Conservation (phyloP, 2,113 vertebrate genomes). For the Callionymus lyra region DNA sequence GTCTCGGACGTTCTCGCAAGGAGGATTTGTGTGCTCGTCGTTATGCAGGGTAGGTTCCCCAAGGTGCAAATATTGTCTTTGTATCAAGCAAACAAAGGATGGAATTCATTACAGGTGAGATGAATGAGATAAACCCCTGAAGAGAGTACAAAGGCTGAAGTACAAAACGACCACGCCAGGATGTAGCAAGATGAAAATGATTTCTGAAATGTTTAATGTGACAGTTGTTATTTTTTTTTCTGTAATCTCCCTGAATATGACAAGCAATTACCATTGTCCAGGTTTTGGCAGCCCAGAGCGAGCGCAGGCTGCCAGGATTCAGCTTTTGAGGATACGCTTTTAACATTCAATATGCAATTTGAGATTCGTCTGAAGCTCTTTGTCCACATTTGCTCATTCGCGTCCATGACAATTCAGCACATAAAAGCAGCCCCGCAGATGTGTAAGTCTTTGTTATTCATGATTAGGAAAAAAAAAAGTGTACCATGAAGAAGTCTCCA, state of each 20-base stretch:
- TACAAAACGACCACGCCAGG: conserved; percentile 7
- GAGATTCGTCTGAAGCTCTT: conserved; percentile 42
- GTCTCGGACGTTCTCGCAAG: no score
- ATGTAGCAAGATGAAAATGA: conserved; percentile 12
- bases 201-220: conserved; percentile 24
- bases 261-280: conserved; percentile 51
- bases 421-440: conserved; percentile 23
- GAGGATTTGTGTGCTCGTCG: no score
- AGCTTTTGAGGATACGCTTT: conserved; percentile 42
- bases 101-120: conserved; percentile 3
- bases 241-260: conserved; percentile 42
- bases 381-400: conserved; percentile 34
- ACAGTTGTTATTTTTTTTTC: conserved; percentile 32
- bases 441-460: conserved; percentile 27
- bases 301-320: conserved; percentile 36
- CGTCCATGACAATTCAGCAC: conserved; percentile 19
- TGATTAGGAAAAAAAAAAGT: conserved; percentile 11
- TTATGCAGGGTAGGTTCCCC: no score
- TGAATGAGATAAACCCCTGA: conserved; percentile 6
- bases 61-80: conserved; percentile 3
- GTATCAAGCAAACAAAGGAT: background rate
- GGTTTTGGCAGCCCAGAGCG: conserved; percentile 35
- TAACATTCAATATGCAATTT: conserved; percentile 51
- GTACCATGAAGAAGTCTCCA: conserved; percentile 16
- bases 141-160: conserved; percentile 13